Evolutionary conservation across 2,888 invertebrate genomes (phyloP).

Genomic region (Periphyllus acericola): DNA sequence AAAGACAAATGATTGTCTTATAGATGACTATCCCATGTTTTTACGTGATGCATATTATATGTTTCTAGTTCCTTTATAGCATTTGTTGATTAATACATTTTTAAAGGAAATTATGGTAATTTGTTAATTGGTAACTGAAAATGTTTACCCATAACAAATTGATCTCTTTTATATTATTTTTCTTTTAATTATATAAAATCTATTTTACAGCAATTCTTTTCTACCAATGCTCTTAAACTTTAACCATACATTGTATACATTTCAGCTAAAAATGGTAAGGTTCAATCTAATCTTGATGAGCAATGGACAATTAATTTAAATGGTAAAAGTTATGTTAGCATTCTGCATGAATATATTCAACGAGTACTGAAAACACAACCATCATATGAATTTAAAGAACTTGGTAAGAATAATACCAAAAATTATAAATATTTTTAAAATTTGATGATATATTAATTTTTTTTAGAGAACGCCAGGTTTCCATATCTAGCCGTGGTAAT

Average conservation of each 20-base stretch:
- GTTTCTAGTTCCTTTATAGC: too few species aligned
- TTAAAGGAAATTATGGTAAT: too few species aligned
- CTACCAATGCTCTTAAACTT: neutral
- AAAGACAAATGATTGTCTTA: neutral
- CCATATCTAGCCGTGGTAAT: slow-evolving; percentile 94
- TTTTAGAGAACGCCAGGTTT: slow-evolving; percentile 83
- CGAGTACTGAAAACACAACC: slow-evolving; percentile 94
- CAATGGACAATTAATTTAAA: slow-evolving; percentile 98
- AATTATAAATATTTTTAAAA: neutral
- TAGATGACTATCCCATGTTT: neutral
- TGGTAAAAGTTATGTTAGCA: slow-evolving; percentile 94
- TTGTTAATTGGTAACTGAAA: neutral
- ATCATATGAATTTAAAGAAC: slow-evolving; percentile 89
- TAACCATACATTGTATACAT: neutral
- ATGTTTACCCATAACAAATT: neutral
- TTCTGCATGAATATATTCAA: slow-evolving; percentile 97
- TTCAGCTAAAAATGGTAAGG: slow-evolving; percentile 2
- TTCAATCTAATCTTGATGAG: slow-evolving; percentile 66
- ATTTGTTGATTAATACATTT: too few species aligned
- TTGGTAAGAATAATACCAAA: slow-evolving; percentile 67
- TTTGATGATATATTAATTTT: neutral
- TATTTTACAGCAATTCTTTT: neutral
- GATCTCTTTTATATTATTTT: neutral
- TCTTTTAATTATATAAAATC: neutral
- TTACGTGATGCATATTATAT: too few species aligned